A percentile compares a stretch with the other conserved stretches of the same genome.
Evolutionary conservation across 1,140 invertebrate species (phyloP).

Genomic region (Druon quercuslanigerum): DNA sequence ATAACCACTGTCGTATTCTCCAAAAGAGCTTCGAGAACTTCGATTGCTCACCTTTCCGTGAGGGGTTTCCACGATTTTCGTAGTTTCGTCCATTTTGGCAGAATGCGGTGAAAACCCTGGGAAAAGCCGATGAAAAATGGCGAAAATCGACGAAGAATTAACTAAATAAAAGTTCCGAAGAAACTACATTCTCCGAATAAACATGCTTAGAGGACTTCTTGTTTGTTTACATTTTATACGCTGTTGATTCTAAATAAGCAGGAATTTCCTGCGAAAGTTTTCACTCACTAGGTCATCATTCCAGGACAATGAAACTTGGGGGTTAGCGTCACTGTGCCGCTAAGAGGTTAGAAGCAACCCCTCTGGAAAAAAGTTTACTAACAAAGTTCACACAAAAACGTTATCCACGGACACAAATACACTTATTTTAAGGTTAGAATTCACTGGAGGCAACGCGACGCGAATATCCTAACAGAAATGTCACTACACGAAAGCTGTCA

Average conservation of each 20-base stretch:
- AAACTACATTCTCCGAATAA: constrained; percentile 9
- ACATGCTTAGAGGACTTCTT: constrained; percentile 10
- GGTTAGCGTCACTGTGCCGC: constrained; percentile 9
- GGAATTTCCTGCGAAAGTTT: neutral
- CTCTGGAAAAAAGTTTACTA: constrained; percentile 7
- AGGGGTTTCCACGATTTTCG: constrained; percentile 40
- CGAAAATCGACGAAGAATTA: constrained; percentile 33
- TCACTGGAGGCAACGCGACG: neutral
- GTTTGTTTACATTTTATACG: constrained; percentile 18
- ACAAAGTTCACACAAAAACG: neutral
- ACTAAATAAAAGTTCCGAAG: constrained; percentile 5
- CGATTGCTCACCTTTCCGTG: constrained; percentile 30
- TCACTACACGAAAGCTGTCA: neutral
- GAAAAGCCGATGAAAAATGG: constrained; percentile 39
- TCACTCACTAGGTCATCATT: neutral
- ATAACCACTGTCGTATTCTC: constrained; percentile 65
- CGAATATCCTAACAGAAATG: constrained; percentile 36
- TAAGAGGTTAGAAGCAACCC: constrained; percentile 31
- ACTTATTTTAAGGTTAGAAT: neutral
- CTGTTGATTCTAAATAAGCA: neutral
- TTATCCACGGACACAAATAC: neutral
- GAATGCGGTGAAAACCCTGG: constrained; percentile 25
- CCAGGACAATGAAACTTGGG: neutral
- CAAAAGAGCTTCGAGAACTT: constrained; percentile 43
- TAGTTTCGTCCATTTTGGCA: constrained; percentile 52